Base-by-base conservation (phyloP, 2,888 invertebrate species). In the Dorcus hopei region DNA sequence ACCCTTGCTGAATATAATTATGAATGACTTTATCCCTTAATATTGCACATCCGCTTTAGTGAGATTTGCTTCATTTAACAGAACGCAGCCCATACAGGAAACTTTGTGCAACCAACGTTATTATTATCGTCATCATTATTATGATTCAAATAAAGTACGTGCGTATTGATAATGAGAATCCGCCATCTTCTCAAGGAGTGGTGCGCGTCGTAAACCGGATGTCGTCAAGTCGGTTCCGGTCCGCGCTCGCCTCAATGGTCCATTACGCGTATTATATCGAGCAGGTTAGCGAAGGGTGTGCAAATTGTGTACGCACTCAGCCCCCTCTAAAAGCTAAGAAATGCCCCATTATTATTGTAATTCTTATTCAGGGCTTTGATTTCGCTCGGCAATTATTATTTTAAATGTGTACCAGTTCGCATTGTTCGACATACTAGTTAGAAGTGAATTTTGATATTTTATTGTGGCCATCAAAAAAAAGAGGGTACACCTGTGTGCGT, bases 171-270 rank as follows among this genome's bases (percentile, higher is more conserved):
- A 38, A 49, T 38, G 40, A 50, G 38, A 50, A 39, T 38, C 40
- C 50, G 50, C 50, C 50, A 50, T 50, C 50, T 56, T 52, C 61
- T 54, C 55, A 49, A 55, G 60, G 49, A 59, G 50, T 51, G 54
- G 59, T 58, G 54, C 54, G 59, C 59, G 57, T 61, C 61, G 59
- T 57, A 64, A 72, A 74, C 75, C 75, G 77, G 77, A 77, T 75
- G 77, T 75, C 68, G 67, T 67, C 67, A 61, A 66, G 68, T 68
- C 72, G 70, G 74, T 76, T 76, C 74, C 74, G 75, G 74, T 73
- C 67, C 67, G 67, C 73, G 73, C 67, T 68, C 72, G 70, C 71
- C 73, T 73, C 72, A 73, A 73, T 74, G 72, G 71, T 69, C 68
- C 70, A 70, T 72, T 50, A 39, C 63, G 61, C 63, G 58, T 49